A percentile compares a stretch with the other conserved stretches of the same genome.
phyloP scores from a whole-genome alignment of 2,888 invertebrate genomes.

The Thymelicus acteon region DNA sequence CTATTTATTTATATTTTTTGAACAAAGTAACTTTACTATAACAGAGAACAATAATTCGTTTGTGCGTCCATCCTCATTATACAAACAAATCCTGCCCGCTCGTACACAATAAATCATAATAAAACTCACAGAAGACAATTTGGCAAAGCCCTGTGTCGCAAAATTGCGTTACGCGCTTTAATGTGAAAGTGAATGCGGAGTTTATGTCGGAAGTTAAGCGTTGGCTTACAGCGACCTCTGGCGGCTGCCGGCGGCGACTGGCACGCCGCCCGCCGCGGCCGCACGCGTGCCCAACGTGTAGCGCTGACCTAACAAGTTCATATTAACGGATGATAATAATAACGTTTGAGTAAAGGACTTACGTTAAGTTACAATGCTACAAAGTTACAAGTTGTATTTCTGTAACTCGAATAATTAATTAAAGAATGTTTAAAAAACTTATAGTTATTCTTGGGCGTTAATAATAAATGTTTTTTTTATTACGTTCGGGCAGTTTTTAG shows the following conservation, averaged over 20 bases:
- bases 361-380: no score
- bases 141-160: conserved; percentile 48
- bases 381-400: no score
- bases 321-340: no score
- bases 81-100: background rate
- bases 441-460: no score
- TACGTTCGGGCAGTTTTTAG: no score
- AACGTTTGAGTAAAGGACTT: no score
- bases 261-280: no score
- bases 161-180: conserved; percentile 65
- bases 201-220: conserved; percentile 75
- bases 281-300: no score
- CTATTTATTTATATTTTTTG: background rate
- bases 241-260: background rate
- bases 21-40: background rate
- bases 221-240: conserved; percentile 50
- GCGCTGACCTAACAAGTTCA: no score
- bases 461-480: no score
- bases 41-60: background rate
- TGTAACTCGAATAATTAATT: no score
- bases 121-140: conserved; percentile 45
- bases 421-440: no score
- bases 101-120: conserved; percentile 44
- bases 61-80: conserved; percentile 8
- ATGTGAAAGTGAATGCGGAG: conserved; percentile 68